A percentile compares a stretch with the other conserved stretches of the same genome.
Evolutionary conservation across 2,888 invertebrate genomes (phyloP).

Genomic region (Rhagophthalmus giganteus): DNA sequence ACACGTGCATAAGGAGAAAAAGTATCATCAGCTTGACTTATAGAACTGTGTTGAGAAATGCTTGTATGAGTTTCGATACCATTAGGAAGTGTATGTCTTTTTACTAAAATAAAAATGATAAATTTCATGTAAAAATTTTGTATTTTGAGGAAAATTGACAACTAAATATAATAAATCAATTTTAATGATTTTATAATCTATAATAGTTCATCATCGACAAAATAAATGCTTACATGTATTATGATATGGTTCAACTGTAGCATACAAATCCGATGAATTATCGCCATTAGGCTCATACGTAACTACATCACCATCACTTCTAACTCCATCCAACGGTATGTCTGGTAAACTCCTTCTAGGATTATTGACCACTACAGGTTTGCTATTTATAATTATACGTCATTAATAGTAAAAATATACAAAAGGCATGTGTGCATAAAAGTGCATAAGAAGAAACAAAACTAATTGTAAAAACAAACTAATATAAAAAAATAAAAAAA

Average conservation of each 20-base stretch:
- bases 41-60: conserved; percentile 64
- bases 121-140: neutral
- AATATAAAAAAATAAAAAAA: conserved; percentile 35
- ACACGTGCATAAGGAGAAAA: conserved; percentile 67
- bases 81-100: conserved; percentile 47
- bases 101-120: conserved; percentile 35
- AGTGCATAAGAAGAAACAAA: neutral
- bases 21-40: conserved; percentile 58
- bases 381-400: conserved; percentile 33
- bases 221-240: neutral
- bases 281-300: conserved; percentile 60
- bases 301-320: conserved; percentile 49
- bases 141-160: neutral
- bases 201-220: neutral
- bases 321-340: conserved; percentile 66
- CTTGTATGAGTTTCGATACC: conserved; percentile 56
- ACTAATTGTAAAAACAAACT: no score
- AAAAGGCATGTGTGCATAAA: neutral
- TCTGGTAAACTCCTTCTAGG: conserved; percentile 82
- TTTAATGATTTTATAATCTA: neutral
- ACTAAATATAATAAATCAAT: no score
- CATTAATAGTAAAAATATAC: neutral
- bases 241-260: conserved; percentile 65
- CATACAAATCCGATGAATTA: conserved; percentile 82
- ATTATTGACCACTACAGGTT: conserved; percentile 56